A percentile compares a stretch with the other conserved stretches of the same genome.
Conservation (phyloP, 2,797 vertebrate genomes). For the Cyprinella venusta region DNA sequence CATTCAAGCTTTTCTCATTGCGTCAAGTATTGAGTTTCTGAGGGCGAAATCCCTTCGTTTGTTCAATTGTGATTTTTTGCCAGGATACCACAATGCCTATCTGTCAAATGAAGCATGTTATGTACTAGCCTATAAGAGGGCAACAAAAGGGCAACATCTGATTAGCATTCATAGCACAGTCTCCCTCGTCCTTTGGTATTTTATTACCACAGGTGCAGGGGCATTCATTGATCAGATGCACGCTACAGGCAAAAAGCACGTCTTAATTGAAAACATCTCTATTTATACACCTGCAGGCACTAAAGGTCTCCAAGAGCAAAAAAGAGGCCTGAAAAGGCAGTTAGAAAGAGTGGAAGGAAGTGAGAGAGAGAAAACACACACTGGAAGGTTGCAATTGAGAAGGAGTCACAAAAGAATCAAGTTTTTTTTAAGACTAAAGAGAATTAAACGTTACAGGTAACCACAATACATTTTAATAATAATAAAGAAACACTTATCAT, state of each 20-base stretch:
- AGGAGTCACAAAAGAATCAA: not conserved
- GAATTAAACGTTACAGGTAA: not conserved
- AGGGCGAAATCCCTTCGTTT: slow-evolving; percentile 67
- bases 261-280: slow-evolving; percentile 84
- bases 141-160: slow-evolving; percentile 81
- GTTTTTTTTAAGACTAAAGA: not conserved
- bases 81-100: slow-evolving; percentile 67
- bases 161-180: slow-evolving; percentile 80
- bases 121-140: slow-evolving; percentile 72
- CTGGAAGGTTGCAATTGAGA: slow-evolving; percentile 28
- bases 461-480: not conserved
- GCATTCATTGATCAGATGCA: slow-evolving; percentile 83
- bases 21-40: slow-evolving; percentile 69
- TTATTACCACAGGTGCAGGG: slow-evolving; percentile 90
- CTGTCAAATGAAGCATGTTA: slow-evolving; percentile 75
- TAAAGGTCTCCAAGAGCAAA: slow-evolving; percentile 78
- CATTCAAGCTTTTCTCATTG: slow-evolving; percentile 67
- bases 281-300: slow-evolving; percentile 88
- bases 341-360: slow-evolving; percentile 40
- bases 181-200: slow-evolving; percentile 75
- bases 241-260: slow-evolving; percentile 78
- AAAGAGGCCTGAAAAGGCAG: slow-evolving; percentile 55
- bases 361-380: slow-evolving; percentile 9
- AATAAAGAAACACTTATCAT: not conserved
- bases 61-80: slow-evolving; percentile 71